Base-by-base conservation (phyloP, 1,140 invertebrate genomes). In the Hydropsyche tenuis region DNA sequence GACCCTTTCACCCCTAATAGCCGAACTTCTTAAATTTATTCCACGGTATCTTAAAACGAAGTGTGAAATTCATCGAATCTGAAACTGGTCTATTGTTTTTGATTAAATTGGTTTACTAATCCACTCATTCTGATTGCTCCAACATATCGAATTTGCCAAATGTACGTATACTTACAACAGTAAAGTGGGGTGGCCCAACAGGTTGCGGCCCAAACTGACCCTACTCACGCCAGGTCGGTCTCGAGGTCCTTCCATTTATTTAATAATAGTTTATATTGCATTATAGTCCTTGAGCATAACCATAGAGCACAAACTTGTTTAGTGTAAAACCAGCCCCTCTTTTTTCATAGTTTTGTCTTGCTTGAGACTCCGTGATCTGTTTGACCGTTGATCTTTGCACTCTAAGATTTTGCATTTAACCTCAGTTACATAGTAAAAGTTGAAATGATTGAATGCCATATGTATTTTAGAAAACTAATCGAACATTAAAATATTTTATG, bases 201-300 rank as follows among this genome's bases (percentile, higher is more conserved):
- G 68, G 68, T 70, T 27, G 68, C 23, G 68, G 27, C 68, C 65
- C 23, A 20, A 23, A 70, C 22, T 60, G 22, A 25, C 68, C 68
- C 51, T 45, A 16, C 3, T 14, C 27, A 20, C 23, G 23, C 23
- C 27, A 46, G 51, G 46, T 70, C 68, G 27, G 16, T 30, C 11
- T 3, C 30, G 2, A 65, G 63, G 30, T 65, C 30, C 37, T 63
- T 63, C 60, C 51, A 27, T 65, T 65, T 65, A 45, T 65, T 5
- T 65, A 65, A 20, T 65, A 45, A 23, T 60, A 60, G 23, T 60
- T 60, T 60, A 60, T 60, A 5, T 60, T n/a, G 22, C 22, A 27
- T 37, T 37, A 37, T 37, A 37, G 30, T 37, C 30, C 30, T 37
- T 37, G 30, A 37, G 30, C 30, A 37, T 37, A 37, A 37, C 30